phyloP scores from a whole-genome alignment of 2,797 vertebrate species.

The Melanotaenia trifasciata region DNA sequence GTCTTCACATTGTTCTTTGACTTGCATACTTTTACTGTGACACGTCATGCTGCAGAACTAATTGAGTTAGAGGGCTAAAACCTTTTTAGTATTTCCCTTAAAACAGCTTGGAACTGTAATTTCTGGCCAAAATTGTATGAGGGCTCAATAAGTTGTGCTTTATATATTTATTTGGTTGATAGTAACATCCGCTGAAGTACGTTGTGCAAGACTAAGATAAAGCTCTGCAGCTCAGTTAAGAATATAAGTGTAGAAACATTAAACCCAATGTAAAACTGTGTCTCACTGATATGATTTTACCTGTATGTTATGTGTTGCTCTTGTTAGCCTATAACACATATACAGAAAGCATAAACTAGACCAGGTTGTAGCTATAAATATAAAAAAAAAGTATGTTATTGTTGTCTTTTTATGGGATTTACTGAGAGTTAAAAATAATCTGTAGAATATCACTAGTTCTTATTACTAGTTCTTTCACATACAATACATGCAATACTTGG shows the following conservation, averaged over 20 bases:
- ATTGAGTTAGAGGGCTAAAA: slow-evolving; percentile 2
- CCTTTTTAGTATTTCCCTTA: neutral
- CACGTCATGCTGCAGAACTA: neutral
- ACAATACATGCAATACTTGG: neutral
- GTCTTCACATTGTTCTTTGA: neutral
- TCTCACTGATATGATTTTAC: too few species aligned
- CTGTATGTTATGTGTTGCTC: too few species aligned
- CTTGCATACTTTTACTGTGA: neutral
- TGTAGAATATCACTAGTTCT: too few species aligned
- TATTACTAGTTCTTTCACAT: neutral
- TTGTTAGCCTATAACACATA: too few species aligned
- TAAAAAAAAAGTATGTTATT: too few species aligned
- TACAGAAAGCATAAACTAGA: too few species aligned
- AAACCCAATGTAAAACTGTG: too few species aligned
- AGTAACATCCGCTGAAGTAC: neutral
- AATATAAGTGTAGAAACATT: too few species aligned
- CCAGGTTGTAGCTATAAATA: too few species aligned
- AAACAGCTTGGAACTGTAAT: neutral
- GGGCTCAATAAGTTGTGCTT: neutral
- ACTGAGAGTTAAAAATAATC: too few species aligned
- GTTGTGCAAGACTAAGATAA: neutral
- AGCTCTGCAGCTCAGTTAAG: too few species aligned
- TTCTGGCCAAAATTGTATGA: neutral
- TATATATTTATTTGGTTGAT: neutral
- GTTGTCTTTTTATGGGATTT: too few species aligned